Conservation (phyloP, 2,113 vertebrate genomes). For the Brachyhypopomus occidentalis region DNA sequence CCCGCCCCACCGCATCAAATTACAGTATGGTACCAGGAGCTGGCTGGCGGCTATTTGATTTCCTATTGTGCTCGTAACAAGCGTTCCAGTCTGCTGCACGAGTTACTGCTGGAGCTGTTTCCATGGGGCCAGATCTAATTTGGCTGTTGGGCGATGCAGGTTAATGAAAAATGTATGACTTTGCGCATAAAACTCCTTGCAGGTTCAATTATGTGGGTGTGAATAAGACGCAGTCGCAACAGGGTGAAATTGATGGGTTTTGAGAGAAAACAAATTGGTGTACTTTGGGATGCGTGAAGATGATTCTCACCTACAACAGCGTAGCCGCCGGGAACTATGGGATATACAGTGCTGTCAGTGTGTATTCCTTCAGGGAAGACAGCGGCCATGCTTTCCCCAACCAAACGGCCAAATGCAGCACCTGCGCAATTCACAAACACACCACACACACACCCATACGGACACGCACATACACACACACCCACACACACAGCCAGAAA, state of each 20-base stretch:
- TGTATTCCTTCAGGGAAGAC: conserved; percentile 98
- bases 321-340: conserved; percentile 95
- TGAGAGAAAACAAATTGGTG: conserved; percentile 31
- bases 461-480: conserved; percentile 21
- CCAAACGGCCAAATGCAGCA: conserved; percentile 92
- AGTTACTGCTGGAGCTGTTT: conserved; percentile 52
- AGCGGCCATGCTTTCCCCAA: conserved; percentile 94
- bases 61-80: conserved; percentile 45
- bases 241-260: conserved; percentile 37
- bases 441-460: background rate
- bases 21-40: conserved; percentile 25
- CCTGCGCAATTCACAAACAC: conserved; percentile 71
- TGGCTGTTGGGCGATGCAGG: conserved; percentile 36
- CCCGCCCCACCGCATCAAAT: conserved; percentile 27
- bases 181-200: conserved; percentile 41
- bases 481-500: background rate
- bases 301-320: conserved; percentile 91
- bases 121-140: conserved; percentile 55
- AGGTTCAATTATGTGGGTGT: conserved; percentile 45
- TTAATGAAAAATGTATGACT: conserved; percentile 51
- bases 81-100: conserved; percentile 42
- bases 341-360: conserved; percentile 85
- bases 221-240: conserved; percentile 39
- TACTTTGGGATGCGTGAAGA: background rate
- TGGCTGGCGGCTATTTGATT: conserved; percentile 45